Base-by-base conservation (phyloP, 2,888 invertebrate species). In the Amphipyra berbera region DNA sequence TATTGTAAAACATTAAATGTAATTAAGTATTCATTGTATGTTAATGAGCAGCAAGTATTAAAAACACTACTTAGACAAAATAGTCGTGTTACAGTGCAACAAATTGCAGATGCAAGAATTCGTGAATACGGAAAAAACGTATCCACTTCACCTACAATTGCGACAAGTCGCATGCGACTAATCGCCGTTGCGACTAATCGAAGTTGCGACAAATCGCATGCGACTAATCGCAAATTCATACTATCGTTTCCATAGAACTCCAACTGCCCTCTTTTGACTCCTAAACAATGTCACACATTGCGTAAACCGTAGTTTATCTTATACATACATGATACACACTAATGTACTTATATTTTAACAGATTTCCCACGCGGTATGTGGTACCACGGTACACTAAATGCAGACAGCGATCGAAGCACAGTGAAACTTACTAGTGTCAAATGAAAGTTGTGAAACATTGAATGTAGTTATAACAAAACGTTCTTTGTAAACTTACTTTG, bases 241-340 rank as follows among this genome's bases (percentile, higher is more conserved):
- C 6, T 8, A 14, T 64, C 72, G 72, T 71, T 6, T 52, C 67
- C 61, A 6, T 61, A 73, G 64, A 77, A 76, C 69, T 65, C 44
- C 45, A 6, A 56, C 57, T n/a, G 14, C 35, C 12, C 10, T 53
- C 7, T 35, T 21, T 69, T 15, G 48, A 37, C 48, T 48, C 41
- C 14, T n/a, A 68, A 7, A 82, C 87, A 87, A 89, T 88, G 88
- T 89, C 78, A 84, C 64, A 89, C 89, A 88, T 86, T 88, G 88
- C 64, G 56, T 82, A 82, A 80, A 82, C 79, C 74, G 81, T 75
- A 63, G 49, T 76, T 61, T 30, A 70, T 57, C 69, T 78, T 82
- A 81, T 80, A 62, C 41, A 53, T 77, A 70, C 48, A 57, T 48
- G 33, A 77, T 81, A 83, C 60, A 79, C 10, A 57, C 78, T 85